Evolutionary conservation across 2,888 invertebrate genomes (phyloP), one percentile per base, ranked within the genome.

Genomic region (Drosophila kambysellisi): DNA sequence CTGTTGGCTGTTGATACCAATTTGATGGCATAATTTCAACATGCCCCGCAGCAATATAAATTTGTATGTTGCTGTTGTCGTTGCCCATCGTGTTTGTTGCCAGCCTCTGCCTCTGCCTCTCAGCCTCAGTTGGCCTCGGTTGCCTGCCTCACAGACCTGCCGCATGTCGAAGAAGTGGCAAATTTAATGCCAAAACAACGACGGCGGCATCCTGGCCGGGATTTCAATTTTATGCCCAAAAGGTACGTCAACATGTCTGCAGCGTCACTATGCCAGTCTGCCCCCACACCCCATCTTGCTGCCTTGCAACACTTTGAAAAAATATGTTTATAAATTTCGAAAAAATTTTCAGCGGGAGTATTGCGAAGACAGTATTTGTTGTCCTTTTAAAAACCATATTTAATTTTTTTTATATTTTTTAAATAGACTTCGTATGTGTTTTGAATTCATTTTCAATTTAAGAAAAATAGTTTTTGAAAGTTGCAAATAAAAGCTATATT

Each of bases 11-110:
- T 88, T 92, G 89, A 92, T 90, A 85, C 91, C 91, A 92, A 91
- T 92, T 92, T 93, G 93, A 93, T 93, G 93, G 93, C 93, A 93
- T 93, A 93, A 93, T 93, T 93, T 93, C 91, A 92, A 90, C 91
- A 83, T 81, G 90, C 90, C 92, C 91, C 80, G 73, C 75, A 79
- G 92, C 86, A 81, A 87, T 90, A 89, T 89, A 91, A 91, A 89
- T 89, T 88, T 91, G 82, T 86, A 83, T 78, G 83, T 82, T 75
- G 88, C 78, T 70, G 81, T 78, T 81, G 86, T 82, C 79, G 83
- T 79, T 83, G 81, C 58, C 51, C 62, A 58, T 64, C 74, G 70
- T 76, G 66, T 59, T 76, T 46, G 66, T 59, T 72, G 80, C 70
- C 63, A 43, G 51, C 75, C 62, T 25, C 62, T 25, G 54, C 12